These are phyloP conservation scores for Macroteleia sp. DNA, from an alignment of 2,888 invertebrate genomes.

Conservation along the genomic window DNA sequence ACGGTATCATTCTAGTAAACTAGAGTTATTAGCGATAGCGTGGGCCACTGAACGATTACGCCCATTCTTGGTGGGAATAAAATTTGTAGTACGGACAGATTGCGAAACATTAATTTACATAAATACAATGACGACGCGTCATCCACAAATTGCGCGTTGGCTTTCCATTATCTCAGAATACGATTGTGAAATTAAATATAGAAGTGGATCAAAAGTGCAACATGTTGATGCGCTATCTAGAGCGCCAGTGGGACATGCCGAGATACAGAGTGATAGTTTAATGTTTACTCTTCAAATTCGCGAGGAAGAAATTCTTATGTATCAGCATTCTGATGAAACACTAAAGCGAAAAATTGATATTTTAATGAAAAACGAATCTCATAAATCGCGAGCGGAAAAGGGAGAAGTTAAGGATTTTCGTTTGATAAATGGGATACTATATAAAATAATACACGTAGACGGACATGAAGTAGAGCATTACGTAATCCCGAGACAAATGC, in stretches of 20 bases:
- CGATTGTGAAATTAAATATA: background rate
- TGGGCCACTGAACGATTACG: no score
- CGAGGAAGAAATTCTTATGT: background rate
- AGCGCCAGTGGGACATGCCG: background rate
- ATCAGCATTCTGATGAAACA: no score
- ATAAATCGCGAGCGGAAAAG: background rate
- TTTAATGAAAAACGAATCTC: no score
- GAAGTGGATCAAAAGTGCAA: background rate
- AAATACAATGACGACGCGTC: background rate
- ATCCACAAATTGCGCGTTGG: background rate
- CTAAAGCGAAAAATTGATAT: no score
- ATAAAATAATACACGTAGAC: background rate
- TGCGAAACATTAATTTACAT: background rate
- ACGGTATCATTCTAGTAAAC: no score
- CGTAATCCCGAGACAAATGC: conserved; percentile 13
- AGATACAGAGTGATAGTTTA: background rate
- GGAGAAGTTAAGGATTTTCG: background rate
- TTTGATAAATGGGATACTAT: background rate
- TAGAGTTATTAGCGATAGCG: no score
- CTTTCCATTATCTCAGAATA: background rate
- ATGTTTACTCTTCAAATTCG: background rate
- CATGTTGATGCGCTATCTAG: conserved; percentile 1
- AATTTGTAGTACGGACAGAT: background rate
- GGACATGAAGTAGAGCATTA: background rate
- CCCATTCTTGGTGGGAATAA: background rate